A percentile compares a stretch with the other conserved stretches of the same genome.
These are phyloP conservation scores for Scopus umbretta DNA, from an alignment of 2,113 vertebrate species.

Conservation along the genomic window DNA sequence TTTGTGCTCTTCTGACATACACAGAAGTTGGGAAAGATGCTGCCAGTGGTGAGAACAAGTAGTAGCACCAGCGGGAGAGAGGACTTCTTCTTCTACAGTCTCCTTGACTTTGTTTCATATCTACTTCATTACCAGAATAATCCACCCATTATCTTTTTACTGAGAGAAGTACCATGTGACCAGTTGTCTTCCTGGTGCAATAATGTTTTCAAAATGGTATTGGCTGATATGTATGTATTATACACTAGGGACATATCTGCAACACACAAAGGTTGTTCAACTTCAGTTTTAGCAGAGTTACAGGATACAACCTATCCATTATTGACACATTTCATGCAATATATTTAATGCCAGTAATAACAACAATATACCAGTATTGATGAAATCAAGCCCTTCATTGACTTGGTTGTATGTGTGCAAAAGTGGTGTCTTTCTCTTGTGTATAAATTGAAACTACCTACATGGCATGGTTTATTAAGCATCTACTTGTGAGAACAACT, in stretches of 20 bases:
- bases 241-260: neutral
- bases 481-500: neutral
- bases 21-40: neutral
- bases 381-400: neutral
- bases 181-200: neutral
- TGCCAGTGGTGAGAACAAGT: neutral
- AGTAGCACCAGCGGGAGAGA: neutral
- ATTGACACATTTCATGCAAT: neutral
- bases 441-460: neutral
- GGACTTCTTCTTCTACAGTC: neutral
- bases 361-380: neutral
- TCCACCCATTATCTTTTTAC: neutral
- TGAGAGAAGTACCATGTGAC: neutral
- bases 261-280: neutral
- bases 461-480: neutral
- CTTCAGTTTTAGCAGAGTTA: neutral
- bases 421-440: neutral
- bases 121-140: neutral
- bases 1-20: neutral
- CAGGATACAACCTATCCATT: neutral
- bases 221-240: neutral
- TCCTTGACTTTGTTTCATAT: neutral
- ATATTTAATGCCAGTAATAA: neutral
- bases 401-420: neutral
- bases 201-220: neutral